These are phyloP conservation scores for Porites rus DNA, from an alignment of 92 coral and sea anemone genomes.

Conservation along the genomic window DNA sequence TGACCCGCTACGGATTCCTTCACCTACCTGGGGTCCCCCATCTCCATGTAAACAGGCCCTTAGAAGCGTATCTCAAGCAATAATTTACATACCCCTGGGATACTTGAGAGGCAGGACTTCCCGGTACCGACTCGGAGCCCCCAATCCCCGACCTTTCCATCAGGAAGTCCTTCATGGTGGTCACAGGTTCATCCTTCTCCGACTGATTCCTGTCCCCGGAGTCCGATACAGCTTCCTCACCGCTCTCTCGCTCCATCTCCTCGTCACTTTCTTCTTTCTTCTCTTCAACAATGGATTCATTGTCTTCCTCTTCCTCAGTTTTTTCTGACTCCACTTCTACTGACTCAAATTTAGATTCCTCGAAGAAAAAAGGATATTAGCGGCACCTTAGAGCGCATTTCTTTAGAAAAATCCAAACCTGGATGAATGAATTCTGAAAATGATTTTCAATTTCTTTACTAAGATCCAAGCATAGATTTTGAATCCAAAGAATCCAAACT, in stretches of 20 bases:
- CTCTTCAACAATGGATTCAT: conserved; percentile 77
- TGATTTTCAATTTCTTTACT: no score
- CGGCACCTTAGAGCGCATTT: no score
- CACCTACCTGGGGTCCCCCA: no score
- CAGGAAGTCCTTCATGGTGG: conserved; percentile 72
- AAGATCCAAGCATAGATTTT: no score
- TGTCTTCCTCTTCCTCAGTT: conserved; percentile 85
- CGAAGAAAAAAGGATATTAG: neutral
- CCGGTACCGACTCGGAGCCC: conserved; percentile 98
- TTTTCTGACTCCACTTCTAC: conserved; percentile 86
- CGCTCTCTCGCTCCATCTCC: conserved; percentile 85
- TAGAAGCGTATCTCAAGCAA: no score
- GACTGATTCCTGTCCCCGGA: conserved; percentile 83
- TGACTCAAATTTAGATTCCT: conserved; percentile 81
- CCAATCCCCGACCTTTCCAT: conserved; percentile 81
- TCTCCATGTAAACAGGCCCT: no score
- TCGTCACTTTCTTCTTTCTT: conserved; percentile 85
- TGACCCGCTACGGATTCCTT: no score
- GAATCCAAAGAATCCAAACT: no score
- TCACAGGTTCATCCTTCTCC: conserved; percentile 64
- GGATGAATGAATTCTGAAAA: no score
- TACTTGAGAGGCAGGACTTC: conserved; percentile 95
- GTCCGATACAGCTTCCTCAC: conserved; percentile 82
- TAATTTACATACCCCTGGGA: conserved; percentile 83
- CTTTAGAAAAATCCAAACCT: no score